Percentiles rank a stretch among this genome's conserved stretches.
These are phyloP conservation scores for Campaea margaritaria DNA, from an alignment of 2,888 invertebrate genomes.

Conservation along the genomic window DNA sequence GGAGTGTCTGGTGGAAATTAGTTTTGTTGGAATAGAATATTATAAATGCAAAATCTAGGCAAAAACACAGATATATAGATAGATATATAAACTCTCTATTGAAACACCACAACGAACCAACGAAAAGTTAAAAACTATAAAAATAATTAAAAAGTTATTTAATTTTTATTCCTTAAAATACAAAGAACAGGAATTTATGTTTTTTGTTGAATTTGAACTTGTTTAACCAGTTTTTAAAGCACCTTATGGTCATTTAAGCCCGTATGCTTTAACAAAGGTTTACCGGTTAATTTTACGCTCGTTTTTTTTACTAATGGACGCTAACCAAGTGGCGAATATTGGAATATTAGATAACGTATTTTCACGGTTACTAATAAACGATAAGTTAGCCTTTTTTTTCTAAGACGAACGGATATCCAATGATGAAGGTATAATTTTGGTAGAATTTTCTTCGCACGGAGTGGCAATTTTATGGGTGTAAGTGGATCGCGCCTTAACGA, in stretches of 20 bases:
- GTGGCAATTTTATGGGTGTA: constrained; percentile 54
- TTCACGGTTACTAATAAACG: constrained; percentile 27
- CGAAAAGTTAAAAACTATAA: no score
- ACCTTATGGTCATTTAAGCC: neutral
- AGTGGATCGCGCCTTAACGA: constrained; percentile 47
- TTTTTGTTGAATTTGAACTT: no score
- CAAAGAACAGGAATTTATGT: no score
- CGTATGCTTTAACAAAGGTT: constrained; percentile 5
- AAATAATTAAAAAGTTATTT: no score
- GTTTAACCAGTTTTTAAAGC: neutral
- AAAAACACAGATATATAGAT: no score
- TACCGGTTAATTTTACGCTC: constrained; percentile 41
- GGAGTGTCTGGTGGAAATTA: neutral
- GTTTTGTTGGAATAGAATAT: no score
- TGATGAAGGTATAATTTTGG: constrained; percentile 34
- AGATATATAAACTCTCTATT: no score
- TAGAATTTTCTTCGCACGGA: constrained; percentile 49
- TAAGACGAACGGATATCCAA: neutral
- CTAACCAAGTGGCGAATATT: constrained; percentile 35
- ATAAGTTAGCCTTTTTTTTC: constrained; percentile 46
- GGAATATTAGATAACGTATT: constrained; percentile 42
- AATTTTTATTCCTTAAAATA: no score
- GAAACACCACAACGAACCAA: no score
- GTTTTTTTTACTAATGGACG: constrained; percentile 33
- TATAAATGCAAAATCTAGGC: no score